Evolutionary conservation across 53 echinoderm and acorn worm species (phyloP).

Genomic region (Echinarachnius parma): DNA sequence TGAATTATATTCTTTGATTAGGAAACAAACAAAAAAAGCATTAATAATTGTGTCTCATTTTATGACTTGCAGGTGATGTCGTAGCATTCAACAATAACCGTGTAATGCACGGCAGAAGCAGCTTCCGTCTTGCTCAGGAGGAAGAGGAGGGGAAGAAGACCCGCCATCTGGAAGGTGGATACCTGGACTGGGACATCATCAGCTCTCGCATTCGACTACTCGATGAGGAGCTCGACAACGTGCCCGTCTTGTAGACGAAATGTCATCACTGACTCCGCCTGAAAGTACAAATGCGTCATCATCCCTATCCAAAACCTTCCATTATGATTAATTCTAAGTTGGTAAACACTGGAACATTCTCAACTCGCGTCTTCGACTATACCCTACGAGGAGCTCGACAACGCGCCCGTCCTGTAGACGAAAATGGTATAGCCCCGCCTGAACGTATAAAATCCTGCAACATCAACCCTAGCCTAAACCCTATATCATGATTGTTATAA

Average conservation of each 20-base stretch:
- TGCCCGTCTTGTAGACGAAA: neutral
- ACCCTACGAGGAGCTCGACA: slow-evolving; percentile 52
- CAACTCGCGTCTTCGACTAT: slow-evolving; percentile 58
- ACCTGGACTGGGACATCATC: slow-evolving; percentile 72
- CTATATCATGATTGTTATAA: too few relatives aligned
- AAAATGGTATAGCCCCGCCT: too few relatives aligned
- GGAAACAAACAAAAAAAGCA: neutral
- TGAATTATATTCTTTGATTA: neutral
- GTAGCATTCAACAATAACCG: slow-evolving; percentile 73
- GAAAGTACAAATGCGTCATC: too few relatives aligned
- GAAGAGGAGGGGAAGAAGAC: slow-evolving; percentile 32
- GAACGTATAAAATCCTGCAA: too few relatives aligned
- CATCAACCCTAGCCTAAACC: too few relatives aligned
- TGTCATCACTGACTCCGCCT: too few relatives aligned
- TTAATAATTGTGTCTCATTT: too few relatives aligned
- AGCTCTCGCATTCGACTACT: slow-evolving; percentile 58
- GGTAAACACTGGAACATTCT: slow-evolving; percentile 73
- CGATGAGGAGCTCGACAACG: slow-evolving; percentile 52
- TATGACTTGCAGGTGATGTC: slow-evolving; percentile 55
- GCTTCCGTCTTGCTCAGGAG: slow-evolving; percentile 19
- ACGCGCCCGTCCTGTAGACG: slow-evolving; percentile 4
- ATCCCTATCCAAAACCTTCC: too few relatives aligned
- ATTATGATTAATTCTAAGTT: too few relatives aligned
- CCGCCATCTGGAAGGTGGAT: slow-evolving; percentile 68
- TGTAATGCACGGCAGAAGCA: slow-evolving; percentile 64